Evolutionary conservation across 2,113 vertebrate species (phyloP).

Genomic region (Ceratotherium simum): DNA sequence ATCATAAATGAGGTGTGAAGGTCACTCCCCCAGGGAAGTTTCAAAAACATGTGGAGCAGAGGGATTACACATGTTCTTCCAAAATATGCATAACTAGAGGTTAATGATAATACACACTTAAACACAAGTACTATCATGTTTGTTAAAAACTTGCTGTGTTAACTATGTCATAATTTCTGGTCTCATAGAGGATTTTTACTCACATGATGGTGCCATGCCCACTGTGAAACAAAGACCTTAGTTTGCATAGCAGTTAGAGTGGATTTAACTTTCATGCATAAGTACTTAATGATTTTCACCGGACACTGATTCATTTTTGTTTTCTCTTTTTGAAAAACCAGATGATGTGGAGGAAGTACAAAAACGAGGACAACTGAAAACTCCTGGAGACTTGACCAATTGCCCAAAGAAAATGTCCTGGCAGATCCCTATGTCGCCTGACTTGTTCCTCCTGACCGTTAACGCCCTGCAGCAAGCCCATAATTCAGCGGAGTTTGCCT

Average conservation of each 20-base stretch:
- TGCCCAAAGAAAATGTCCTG: constrained; percentile 74
- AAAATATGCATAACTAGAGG: constrained; percentile 10
- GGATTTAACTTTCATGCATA: not conserved
- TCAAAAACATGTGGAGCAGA: not conserved
- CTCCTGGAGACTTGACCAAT: constrained; percentile 70
- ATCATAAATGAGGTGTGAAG: constrained; percentile 8
- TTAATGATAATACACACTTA: not conserved
- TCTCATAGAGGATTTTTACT: not conserved
- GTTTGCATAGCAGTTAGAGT: not conserved
- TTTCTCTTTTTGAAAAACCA: constrained; percentile 53
- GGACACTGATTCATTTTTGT: constrained; percentile 21
- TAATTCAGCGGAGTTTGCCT: constrained; percentile 47
- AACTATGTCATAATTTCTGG: not conserved
- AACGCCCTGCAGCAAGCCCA: constrained; percentile 78
- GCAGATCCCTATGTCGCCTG: constrained; percentile 62
- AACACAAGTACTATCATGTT: not conserved
- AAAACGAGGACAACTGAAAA: not conserved
- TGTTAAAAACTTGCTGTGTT: not conserved
- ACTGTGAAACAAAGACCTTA: not conserved
- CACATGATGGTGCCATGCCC: no score
- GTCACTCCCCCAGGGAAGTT: not conserved
- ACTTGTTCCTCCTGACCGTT: constrained; percentile 86
- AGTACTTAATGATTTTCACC: not conserved
- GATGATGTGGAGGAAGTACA: not conserved
- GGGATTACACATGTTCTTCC: not conserved